Base-by-base conservation (phyloP, 2,888 invertebrate genomes). In the Theretra japonica region DNA sequence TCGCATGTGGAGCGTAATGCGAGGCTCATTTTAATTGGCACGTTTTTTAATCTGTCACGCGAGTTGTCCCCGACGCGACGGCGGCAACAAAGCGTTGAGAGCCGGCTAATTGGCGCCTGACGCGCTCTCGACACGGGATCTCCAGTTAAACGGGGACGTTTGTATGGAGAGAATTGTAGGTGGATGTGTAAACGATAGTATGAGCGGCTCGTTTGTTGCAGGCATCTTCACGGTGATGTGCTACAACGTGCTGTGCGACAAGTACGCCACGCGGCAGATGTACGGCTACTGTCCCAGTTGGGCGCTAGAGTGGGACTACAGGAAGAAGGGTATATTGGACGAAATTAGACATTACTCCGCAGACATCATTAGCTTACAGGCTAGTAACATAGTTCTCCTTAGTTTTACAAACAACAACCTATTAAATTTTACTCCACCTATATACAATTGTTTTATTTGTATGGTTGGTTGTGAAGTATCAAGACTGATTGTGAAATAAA, bases 211-310 rank as follows among this genome's bases (percentile, higher is more conserved):
- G 62, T 75, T 76, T 76, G 74, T 77, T 78, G 57, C 94, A 97
- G 98, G 98, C 95, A 97, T 98, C 90, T 99, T 99, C 95, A 99
- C 99, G 80, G 99, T 99, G 85, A 99, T 99, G 98, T 99, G 99
- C 93, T 99, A 99, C 96, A 99, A 99, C 95, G 99, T 99, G 79
- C 95, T 99, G 81, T 99, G 99, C 95, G 99, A 99, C 95, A 99
- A 99, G 95, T 99, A 99, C 90, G 99, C 99, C 76, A 99, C 99
- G 71, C 95, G 99, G 83, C 99, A 99, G 94, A 98, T 99, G 97
- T 99, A 99, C 95, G 99, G 98, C 82, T 99, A 99, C 95, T 99
- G 99, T 91, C 99, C 99, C 28, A 97, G 98, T 82, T 99, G 99
- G 99, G 99, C 99, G 71, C 96, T 99, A 74, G 97, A 97, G 90